Conservation (phyloP, 2,888 invertebrate genomes). For the Dinocampus coccinellae region DNA sequence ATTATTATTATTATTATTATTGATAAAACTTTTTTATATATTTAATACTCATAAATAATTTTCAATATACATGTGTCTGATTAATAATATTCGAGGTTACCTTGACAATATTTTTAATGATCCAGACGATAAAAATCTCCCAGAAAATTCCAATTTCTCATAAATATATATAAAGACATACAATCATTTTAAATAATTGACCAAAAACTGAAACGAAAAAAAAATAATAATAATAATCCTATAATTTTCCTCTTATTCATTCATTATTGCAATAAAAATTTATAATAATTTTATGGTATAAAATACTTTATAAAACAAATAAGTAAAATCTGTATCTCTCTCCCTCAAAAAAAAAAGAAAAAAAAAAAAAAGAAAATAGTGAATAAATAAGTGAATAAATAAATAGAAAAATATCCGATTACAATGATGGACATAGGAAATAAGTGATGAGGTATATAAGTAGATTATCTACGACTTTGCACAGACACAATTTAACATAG, state of each 20-base stretch:
- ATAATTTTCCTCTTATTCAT: neutral
- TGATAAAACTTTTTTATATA: neutral
- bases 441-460: too few relatives aligned
- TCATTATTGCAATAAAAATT: neutral
- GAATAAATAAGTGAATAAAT: too few relatives aligned
- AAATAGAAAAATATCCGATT: too few relatives aligned
- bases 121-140: neutral
- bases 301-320: too few relatives aligned
- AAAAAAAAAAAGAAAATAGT: too few relatives aligned
- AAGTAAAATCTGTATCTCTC: too few relatives aligned
- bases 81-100: neutral
- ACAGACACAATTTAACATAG: neutral
- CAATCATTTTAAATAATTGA: neutral
- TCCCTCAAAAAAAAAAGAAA: too few relatives aligned
- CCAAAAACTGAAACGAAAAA: neutral
- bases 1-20: too few relatives aligned
- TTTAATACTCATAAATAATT: neutral
- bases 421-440: too few relatives aligned
- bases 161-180: neutral
- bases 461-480: conserved; percentile 6
- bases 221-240: neutral
- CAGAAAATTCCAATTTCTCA: neutral
- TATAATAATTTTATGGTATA: too few relatives aligned
- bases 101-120: neutral
- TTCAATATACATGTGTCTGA: neutral